These are phyloP conservation scores for Leptopilina drosophilae DNA, from an alignment of 2,888 invertebrate genomes.

Conservation along the genomic window DNA sequence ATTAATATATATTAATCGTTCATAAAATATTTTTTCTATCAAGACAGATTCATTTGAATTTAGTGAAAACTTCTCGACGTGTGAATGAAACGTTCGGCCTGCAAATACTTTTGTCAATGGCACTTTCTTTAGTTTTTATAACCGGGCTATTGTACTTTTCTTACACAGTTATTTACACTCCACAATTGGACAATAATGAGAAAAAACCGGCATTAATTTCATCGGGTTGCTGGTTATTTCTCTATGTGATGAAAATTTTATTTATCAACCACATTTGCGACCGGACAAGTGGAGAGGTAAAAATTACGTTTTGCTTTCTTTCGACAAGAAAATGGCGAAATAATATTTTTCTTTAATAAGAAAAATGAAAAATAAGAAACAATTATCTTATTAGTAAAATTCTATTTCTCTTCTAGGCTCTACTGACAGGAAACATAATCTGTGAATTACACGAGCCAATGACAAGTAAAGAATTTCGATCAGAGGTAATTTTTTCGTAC, in stretches of 20 bases:
- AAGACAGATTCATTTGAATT: slow-evolving; percentile 63
- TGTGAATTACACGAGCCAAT: slow-evolving; percentile 65
- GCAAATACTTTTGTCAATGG: slow-evolving; percentile 59
- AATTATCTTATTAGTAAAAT: no score
- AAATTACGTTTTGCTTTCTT: background rate
- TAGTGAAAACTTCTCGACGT: slow-evolving; percentile 54
- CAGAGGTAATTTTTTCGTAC: slow-evolving; percentile 56
- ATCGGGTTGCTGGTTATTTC: slow-evolving; percentile 46
- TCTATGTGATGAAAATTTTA: slow-evolving; percentile 51
- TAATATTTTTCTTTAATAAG: no score
- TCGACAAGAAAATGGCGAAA: no score
- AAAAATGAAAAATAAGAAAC: no score
- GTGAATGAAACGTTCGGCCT: slow-evolving; percentile 60
- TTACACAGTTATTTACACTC: slow-evolving; percentile 45
- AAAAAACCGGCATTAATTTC: slow-evolving; percentile 1
- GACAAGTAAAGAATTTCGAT: slow-evolving; percentile 58
- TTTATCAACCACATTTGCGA: slow-evolving; percentile 36
- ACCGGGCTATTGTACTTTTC: slow-evolving; percentile 57
- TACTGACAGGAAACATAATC: slow-evolving; percentile 63
- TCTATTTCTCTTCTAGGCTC: slow-evolving; percentile 53
- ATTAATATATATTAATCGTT: no score
- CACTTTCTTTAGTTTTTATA: slow-evolving; percentile 52
- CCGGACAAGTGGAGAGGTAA: slow-evolving; percentile 54
- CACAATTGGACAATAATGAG: background rate
- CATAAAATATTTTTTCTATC: background rate